Conservation (phyloP, 92 coral and sea anemone species). For the Zoanthus sociatus region DNA sequence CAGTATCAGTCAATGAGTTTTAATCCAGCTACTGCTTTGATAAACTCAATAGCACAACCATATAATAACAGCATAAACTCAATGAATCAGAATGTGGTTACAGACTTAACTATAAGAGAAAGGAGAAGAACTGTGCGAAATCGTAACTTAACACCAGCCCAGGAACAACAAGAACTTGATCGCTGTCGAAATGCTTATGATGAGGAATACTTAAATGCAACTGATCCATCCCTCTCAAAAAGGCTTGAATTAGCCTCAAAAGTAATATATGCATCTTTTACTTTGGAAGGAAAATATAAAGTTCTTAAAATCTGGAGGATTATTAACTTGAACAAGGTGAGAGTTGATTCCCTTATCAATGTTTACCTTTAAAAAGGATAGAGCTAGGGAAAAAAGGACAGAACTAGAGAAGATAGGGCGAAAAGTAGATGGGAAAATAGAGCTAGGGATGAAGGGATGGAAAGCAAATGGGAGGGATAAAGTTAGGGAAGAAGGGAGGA, state of each 20-base stretch:
- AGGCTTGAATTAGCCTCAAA: conserved; percentile 52
- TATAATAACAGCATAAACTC: background rate
- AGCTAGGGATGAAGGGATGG: background rate
- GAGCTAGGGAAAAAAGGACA: background rate
- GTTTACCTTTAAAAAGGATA: no score
- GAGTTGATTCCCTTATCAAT: background rate
- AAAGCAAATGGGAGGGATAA: background rate
- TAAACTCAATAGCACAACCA: conserved; percentile 27
- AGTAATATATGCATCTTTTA: conserved; percentile 34
- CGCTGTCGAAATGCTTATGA: conserved; percentile 27
- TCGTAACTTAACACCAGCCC: conserved; percentile 1
- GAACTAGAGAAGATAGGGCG: background rate
- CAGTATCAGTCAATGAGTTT: conserved; percentile 19
- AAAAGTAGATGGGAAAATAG: background rate
- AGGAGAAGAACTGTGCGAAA: background rate
- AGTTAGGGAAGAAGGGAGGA: background rate
- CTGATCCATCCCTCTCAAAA: conserved; percentile 46
- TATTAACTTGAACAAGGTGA: conserved; percentile 77
- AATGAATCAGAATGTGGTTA: background rate
- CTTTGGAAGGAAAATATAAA: conserved; percentile 68
- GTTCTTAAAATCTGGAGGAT: conserved; percentile 70
- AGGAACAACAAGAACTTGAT: conserved; percentile 10
- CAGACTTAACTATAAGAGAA: conserved; percentile 11
- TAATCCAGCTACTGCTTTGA: conserved; percentile 13
- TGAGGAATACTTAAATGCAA: conserved; percentile 43